A percentile compares a stretch with the other conserved stretches of the same genome.
phyloP scores from a whole-genome alignment of 1,140 invertebrate genomes.

The Saccostrea glomerata region DNA sequence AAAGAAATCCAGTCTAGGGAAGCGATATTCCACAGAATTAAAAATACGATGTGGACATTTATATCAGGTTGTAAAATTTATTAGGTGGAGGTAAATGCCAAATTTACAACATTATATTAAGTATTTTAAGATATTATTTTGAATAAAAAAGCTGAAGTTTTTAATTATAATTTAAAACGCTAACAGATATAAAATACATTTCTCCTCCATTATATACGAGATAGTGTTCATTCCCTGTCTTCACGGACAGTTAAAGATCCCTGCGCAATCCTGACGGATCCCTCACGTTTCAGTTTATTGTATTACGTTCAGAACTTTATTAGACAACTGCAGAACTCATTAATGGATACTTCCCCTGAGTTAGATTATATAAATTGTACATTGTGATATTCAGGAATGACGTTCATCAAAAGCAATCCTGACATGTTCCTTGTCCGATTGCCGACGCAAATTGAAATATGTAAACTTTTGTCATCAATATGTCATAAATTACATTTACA shows the following conservation, averaged over 20 bases:
- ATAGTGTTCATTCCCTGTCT: not conserved
- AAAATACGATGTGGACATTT: too few relatives aligned
- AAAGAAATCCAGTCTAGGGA: too few relatives aligned
- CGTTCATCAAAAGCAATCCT: not conserved
- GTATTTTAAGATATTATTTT: too few relatives aligned
- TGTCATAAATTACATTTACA: not conserved
- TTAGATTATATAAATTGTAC: not conserved
- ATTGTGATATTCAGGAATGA: not conserved
- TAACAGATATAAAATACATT: not conserved
- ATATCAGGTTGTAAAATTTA: too few relatives aligned
- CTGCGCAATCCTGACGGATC: not conserved
- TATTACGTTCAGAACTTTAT: not conserved
- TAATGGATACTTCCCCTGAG: not conserved
- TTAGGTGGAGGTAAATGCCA: too few relatives aligned
- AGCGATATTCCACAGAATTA: too few relatives aligned
- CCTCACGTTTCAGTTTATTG: not conserved
- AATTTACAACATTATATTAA: too few relatives aligned
- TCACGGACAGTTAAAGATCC: constrained; percentile 9
- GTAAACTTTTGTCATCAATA: not conserved
- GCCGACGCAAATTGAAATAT: not conserved
- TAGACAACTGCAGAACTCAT: constrained; percentile 12
- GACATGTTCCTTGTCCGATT: not conserved
- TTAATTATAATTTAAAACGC: too few relatives aligned
- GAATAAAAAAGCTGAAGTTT: too few relatives aligned
- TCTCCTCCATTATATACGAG: not conserved